Base-by-base conservation (phyloP, 2,888 invertebrate species). In the Pseudanteris insignis region DNA sequence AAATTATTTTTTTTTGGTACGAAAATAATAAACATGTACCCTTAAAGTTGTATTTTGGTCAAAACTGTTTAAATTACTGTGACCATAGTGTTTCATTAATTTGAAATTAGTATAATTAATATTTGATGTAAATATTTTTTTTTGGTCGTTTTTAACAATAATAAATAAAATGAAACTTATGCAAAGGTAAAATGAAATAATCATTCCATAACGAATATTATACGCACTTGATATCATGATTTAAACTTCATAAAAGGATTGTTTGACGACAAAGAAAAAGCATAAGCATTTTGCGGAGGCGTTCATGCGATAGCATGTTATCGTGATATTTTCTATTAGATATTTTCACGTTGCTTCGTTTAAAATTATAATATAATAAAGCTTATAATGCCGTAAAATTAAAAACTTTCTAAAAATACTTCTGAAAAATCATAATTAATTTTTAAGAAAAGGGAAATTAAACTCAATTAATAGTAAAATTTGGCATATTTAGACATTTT, bases 241-340 rank as follows among this genome's bases (percentile, higher is more conserved):
- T 51, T 12, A 25, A 21, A n/a, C 21, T 21, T 7, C 7, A 7
- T 21, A 21, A 21, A 7, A 5, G 21, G 21, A 5, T 21, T 7
- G 3, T 21, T 21, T 21, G 7, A 21, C 21, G 21, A 21, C n/a
- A 54, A 24, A 40, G 25, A 58, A 26, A 41, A 40, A 29, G 43
- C 37, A 21, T n/a, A 14, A 41, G 26, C 33, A n/a, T n/a, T n/a
- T n/a, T 28, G 10, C 30, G 50, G 53, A 61, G 41, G 60, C 64
- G 54, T 57, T 33, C 9, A 24, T 48, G 32, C 43, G 63, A 63
- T 63, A 63, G 57, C 28, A 10, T 18, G 44, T 18, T 47, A 59
- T 59, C n/a, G n/a, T n/a, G n/a, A n/a, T n/a, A n/a, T n/a, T n/a
- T n/a, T n/a, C n/a, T n/a, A n/a, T n/a, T n/a, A n/a, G n/a, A n/a